A percentile compares a stretch with the other conserved stretches of the same genome.
These are phyloP conservation scores for Danio albolineatus DNA, from an alignment of 2,797 vertebrate species.

Conservation along the genomic window DNA sequence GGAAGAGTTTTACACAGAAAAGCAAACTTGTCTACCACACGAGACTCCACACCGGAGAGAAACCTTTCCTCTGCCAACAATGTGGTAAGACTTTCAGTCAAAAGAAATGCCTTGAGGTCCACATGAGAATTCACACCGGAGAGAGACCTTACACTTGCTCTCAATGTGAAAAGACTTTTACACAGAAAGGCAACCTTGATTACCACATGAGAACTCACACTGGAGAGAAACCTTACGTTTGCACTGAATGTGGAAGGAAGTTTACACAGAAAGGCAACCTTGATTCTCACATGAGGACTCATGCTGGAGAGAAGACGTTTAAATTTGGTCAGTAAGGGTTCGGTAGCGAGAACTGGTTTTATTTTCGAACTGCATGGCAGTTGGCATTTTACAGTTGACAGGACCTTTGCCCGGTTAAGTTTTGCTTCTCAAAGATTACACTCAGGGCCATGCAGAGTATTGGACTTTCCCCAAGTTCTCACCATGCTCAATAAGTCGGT, in stretches of 20 bases:
- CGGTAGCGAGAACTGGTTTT: too few species aligned
- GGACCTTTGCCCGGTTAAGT: too few species aligned
- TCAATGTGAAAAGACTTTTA: background rate
- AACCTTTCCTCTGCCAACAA: conserved; percentile 13
- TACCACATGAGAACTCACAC: background rate
- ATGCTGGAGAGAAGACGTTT: conserved; percentile 10
- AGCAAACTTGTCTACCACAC: conserved; percentile 9
- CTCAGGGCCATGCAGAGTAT: too few species aligned
- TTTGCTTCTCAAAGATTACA: too few species aligned
- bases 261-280: conserved; percentile 26
- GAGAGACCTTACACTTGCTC: background rate
- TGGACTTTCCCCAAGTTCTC: too few species aligned
- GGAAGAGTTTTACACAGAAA: conserved; percentile 12
- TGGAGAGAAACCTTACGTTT: conserved; percentile 15
- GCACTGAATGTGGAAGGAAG: conserved; percentile 7
- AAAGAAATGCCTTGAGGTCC: conserved; percentile 23
- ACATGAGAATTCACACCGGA: conserved; percentile 22
- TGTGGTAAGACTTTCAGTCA: conserved; percentile 23
- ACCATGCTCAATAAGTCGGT: too few species aligned
- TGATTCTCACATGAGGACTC: conserved; percentile 8
- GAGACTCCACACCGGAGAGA: conserved; percentile 18
- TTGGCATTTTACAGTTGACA: too few species aligned
- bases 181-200: too few species aligned
- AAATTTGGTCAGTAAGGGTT: background rate
- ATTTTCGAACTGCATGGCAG: too few species aligned